Conservation (phyloP, 2,113 vertebrate genomes). For the Tautogolabrus adspersus region DNA sequence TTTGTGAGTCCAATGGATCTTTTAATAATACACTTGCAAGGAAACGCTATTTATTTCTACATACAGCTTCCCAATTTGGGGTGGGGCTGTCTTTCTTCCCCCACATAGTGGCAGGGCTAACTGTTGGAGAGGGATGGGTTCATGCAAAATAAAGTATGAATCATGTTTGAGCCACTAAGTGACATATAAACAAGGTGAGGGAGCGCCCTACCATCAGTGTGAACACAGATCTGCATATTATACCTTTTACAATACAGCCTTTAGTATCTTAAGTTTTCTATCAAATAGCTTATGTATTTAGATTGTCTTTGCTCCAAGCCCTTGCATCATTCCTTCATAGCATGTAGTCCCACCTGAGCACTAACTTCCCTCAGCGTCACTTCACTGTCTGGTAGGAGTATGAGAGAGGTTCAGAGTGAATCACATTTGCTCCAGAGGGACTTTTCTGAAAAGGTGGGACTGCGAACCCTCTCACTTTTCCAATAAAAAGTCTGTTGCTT, state of each 20-base stretch:
- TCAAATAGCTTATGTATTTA: neutral
- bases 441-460: slow-evolving; percentile 35
- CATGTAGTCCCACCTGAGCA: neutral
- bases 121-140: too few species aligned
- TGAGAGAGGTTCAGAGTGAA: slow-evolving; percentile 27
- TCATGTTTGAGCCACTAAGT: too few species aligned
- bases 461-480: slow-evolving; percentile 48
- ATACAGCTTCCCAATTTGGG: too few species aligned
- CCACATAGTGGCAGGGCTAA: too few species aligned
- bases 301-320: neutral
- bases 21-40: too few species aligned
- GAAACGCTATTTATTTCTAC: too few species aligned
- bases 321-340: slow-evolving; percentile 11
- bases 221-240: too few species aligned
- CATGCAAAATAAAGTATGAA: too few species aligned
- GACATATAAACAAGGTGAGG: too few species aligned
- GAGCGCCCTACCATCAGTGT: too few species aligned
- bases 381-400: slow-evolving; percentile 5
- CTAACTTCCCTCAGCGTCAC: slow-evolving; percentile 11
- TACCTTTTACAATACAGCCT: neutral
- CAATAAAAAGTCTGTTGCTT: slow-evolving; percentile 33
- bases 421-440: slow-evolving; percentile 41
- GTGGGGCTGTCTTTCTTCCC: too few species aligned
- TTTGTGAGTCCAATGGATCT: too few species aligned
- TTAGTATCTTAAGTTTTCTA: neutral